phyloP scores from a whole-genome alignment of 2,113 vertebrate genomes.

The Acanthisitta chloris region DNA sequence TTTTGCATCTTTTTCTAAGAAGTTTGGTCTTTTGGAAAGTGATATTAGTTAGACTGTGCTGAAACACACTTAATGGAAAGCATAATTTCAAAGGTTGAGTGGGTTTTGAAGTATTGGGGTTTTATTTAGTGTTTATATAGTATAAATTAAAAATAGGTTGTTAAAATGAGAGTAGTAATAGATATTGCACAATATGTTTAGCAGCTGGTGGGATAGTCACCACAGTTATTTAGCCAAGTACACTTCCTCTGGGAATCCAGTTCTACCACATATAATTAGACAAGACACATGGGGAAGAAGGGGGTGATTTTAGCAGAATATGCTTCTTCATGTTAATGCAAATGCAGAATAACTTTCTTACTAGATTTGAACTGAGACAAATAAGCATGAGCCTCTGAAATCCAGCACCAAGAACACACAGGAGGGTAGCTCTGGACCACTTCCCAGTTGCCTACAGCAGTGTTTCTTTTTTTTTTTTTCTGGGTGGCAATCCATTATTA shows the following conservation, averaged over 20 bases:
- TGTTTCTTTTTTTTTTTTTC: not conserved
- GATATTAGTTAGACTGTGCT: not conserved
- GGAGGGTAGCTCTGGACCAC: constrained; percentile 18
- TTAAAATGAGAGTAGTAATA: not conserved
- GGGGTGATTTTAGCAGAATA: not conserved
- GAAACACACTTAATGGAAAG: not conserved
- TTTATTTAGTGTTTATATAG: not conserved
- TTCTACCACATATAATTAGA: not conserved
- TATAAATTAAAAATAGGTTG: not conserved
- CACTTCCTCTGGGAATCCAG: not conserved
- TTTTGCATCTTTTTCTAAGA: not conserved
- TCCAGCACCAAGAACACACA: constrained; percentile 17
- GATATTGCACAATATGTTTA: not conserved
- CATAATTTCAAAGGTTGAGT: not conserved
- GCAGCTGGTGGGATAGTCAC: not conserved
- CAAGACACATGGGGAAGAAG: not conserved
- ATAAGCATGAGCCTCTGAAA: not conserved
- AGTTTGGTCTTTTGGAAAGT: not conserved
- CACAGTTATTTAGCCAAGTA: not conserved
- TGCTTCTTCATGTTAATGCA: not conserved
- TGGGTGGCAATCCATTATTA: constrained; percentile 40
- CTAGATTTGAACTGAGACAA: constrained; percentile 15
- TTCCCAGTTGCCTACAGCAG: constrained; percentile 54
- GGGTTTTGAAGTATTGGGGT: not conserved
- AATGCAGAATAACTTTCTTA: constrained; percentile 2